Evolutionary conservation across 2,797 vertebrate species (phyloP), one percentile per base, ranked within the genome.

Genomic region (Cercopithecus diana): DNA sequence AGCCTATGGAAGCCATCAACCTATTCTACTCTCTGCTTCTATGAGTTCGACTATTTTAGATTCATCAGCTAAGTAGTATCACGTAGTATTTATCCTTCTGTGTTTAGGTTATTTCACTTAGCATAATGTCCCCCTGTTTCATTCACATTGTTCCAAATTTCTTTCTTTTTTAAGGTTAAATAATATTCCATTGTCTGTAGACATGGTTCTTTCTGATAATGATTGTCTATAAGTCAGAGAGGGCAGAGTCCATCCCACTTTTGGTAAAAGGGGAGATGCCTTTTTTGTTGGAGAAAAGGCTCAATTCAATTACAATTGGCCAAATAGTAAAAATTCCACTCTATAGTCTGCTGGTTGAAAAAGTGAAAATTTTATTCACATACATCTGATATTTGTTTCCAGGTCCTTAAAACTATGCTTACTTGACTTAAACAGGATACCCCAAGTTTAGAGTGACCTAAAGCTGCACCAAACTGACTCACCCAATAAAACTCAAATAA

Each of bases 351-450:
- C 26, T 93, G 20, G 58, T 80, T 97, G 96, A 98, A 70, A 97
- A 52, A 85, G 96, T 97, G 96, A 57, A 75, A 52, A 75, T 39
- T 97, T 98, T 90, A 97, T 96, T 98, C n/a, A 77, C n/a, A 55
- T 81, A 93, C 86, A 77, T 93, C 93, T 80, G 77, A 76, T 89
- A 95, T 97, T 98, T 98, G 97, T 98, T 98, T 98, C 98, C 94
- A 97, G 76, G 96, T 96, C 88, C 95, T 96, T 96, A 97, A 98
- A 98, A 98, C 84, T 96, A 77, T 98, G 98, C 98, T 98, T 98
- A 98, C 98, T 97, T 97, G 99, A 99, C 99, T 99, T 99, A 99
- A 99, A 99, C 99, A 99, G 99, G 99, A 99, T 99, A 99, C 98
- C 97, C 95, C 99, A 99, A 99, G 70, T 93, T 95, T 96, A 96